Percentiles rank a stretch among this genome's conserved stretches.
Evolutionary conservation across 2,113 vertebrate species (phyloP).

Genomic region (Lepisosteus osseus): DNA sequence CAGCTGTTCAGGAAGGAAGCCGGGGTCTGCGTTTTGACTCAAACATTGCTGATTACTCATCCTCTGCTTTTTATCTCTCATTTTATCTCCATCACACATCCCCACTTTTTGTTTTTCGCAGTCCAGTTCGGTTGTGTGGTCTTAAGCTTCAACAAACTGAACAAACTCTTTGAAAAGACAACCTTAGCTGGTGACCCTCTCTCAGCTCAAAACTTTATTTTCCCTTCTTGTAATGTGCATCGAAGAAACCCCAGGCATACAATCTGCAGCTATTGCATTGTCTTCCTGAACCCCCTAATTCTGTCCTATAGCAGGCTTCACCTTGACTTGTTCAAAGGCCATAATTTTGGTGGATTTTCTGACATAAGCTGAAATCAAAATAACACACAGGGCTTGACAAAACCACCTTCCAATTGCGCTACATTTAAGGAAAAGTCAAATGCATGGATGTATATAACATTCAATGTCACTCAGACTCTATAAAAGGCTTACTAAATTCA

Average conservation of each 20-base stretch:
- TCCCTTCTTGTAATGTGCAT: not conserved
- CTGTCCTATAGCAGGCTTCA: too few relatives aligned
- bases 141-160: constrained; percentile 13
- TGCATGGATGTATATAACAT: too few relatives aligned
- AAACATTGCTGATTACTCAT: constrained; percentile 69
- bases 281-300: too few relatives aligned
- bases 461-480: too few relatives aligned
- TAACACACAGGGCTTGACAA: too few relatives aligned
- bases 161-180: constrained; percentile 16
- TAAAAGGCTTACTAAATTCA: too few relatives aligned
- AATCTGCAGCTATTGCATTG: not conserved
- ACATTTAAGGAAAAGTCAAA: too few relatives aligned
- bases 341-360: too few relatives aligned
- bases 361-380: too few relatives aligned
- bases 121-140: not conserved
- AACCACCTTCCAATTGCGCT: too few relatives aligned
- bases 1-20: constrained; percentile 83
- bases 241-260: not conserved
- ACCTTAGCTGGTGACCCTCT: not conserved
- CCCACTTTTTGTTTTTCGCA: not conserved
- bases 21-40: constrained; percentile 74
- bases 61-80: constrained; percentile 53
- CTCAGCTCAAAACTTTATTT: not conserved
- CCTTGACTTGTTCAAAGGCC: too few relatives aligned
- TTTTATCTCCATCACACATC: constrained; percentile 43